Evolutionary conservation across 2,888 invertebrate genomes (phyloP).

Genomic region (Aleiodes leptofemur): DNA sequence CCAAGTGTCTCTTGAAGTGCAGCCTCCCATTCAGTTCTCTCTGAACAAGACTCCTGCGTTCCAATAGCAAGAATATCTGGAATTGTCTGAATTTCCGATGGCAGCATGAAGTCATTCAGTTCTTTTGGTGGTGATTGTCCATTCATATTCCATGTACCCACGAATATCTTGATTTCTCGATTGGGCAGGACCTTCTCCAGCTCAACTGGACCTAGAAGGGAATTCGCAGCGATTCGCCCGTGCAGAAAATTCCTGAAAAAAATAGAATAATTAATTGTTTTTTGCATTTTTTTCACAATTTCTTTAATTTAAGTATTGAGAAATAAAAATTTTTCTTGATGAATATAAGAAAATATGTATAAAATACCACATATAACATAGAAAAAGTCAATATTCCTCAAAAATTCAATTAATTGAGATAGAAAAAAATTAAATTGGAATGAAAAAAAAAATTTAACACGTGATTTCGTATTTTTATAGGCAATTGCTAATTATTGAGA

Average conservation of each 20-base stretch:
- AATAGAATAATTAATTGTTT: conserved; percentile 35
- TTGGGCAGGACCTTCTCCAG: conserved; percentile 91
- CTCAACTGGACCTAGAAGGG: conserved; percentile 89
- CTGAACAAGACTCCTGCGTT: conserved; percentile 94
- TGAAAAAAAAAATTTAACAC: too few species aligned
- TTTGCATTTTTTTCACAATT: neutral
- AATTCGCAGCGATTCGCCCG: conserved; percentile 87
- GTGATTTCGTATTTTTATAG: too few species aligned
- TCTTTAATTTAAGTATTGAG: too few species aligned
- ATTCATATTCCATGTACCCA: conserved; percentile 98
- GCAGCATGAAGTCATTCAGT: conserved; percentile 93
- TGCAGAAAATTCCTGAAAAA: conserved; percentile 84
- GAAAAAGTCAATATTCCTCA: too few species aligned
- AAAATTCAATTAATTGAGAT: too few species aligned
- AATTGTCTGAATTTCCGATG: conserved; percentile 88
- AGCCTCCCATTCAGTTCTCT: conserved; percentile 92
- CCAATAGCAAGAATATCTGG: conserved; percentile 95
- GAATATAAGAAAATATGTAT: too few species aligned
- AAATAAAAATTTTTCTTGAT: too few species aligned
- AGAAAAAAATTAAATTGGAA: too few species aligned
- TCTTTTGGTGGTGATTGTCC: conserved; percentile 89
- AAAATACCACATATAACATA: too few species aligned
- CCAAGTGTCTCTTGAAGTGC: conserved; percentile 94
- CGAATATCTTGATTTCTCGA: conserved; percentile 90
- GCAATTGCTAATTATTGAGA: too few species aligned